Base-by-base conservation (phyloP, 2,888 invertebrate species). In the Bembecia ichneumoniformis region DNA sequence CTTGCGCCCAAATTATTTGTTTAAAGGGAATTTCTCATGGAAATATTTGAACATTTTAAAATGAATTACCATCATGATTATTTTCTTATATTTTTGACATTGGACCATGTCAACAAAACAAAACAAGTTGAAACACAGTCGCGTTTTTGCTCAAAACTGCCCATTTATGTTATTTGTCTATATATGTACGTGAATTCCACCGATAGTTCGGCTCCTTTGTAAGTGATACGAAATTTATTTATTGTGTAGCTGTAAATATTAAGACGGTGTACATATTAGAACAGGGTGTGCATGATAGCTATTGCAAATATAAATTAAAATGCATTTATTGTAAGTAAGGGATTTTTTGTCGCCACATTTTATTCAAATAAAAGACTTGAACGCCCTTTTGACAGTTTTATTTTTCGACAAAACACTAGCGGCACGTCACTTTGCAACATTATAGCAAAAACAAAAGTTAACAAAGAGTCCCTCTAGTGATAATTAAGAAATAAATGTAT, bases 201-300 rank as follows among this genome's bases (percentile, higher is more conserved):
- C 83, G 82, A 82, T 58, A 57, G 63, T 61, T 63, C 58, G 56
- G 55, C 56, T 64, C 52, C 59, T 62, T 59, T 58, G 58, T 57
- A 51, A 56, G 61, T 59, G 52, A 60, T 66, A 56, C 64, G 59
- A 71, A 82, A 82, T 82, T 82, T 83, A 82, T 83, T 82, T 71
- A 58, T 62, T 65, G 66, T 63, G 58, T 60, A 63, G 62, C 60
- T 82, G 76, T 40, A 81, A 60, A 57, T 57, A 62, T 56, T 60
- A 58, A 62, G 62, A 59, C 59, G 62, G 56, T 82, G 82, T 83
- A 82, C 63, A 82, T 82, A 82, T 69, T 75, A 76, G 62, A 52
- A 36, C 70, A 63, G 63, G 57, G 60, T 63, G 58, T 63, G 64
- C 57, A 61, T 65, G 65, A 63, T 72, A 66, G 40, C 2, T 11